Percentiles rank a stretch among this genome's conserved stretches.
Conservation (phyloP, 2,888 invertebrate genomes). For the Lochmaea capreae region DNA sequence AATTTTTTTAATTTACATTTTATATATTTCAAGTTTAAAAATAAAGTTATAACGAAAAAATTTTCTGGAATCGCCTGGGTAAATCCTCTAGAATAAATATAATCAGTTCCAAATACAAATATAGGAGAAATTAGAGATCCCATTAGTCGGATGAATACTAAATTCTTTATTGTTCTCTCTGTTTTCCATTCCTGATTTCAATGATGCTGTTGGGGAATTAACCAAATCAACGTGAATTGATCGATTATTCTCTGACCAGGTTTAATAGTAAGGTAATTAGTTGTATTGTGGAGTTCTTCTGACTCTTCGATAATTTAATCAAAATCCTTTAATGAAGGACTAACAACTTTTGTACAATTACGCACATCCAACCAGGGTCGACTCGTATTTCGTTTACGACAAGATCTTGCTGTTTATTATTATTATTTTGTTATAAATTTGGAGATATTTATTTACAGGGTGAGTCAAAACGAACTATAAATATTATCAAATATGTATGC, state of each 20-base stretch:
- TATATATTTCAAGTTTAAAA: no score
- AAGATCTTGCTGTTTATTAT: neutral
- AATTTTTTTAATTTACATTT: no score
- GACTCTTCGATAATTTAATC: neutral
- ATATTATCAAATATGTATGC: neutral
- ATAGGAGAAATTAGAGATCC: neutral
- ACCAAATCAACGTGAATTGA: conserved; percentile 8
- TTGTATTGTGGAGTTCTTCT: neutral
- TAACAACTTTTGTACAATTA: neutral
- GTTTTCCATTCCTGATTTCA: neutral
- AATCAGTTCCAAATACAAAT: neutral
- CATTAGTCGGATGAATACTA: neutral
- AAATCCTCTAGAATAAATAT: neutral
- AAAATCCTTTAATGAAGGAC: neutral
- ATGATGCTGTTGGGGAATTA: neutral
- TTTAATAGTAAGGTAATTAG: neutral
- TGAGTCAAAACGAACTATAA: neutral
- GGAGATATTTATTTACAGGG: neutral
- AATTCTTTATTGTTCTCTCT: neutral
- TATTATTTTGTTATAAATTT: no score
- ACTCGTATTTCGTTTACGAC: neutral
- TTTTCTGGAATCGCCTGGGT: neutral
- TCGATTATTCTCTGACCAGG: conserved; percentile 5
- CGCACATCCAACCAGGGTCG: no score
- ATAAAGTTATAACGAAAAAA: no score